These are phyloP conservation scores for Ambastaia sidthimunki DNA, from an alignment of 2,797 vertebrate species.

Conservation along the genomic window DNA sequence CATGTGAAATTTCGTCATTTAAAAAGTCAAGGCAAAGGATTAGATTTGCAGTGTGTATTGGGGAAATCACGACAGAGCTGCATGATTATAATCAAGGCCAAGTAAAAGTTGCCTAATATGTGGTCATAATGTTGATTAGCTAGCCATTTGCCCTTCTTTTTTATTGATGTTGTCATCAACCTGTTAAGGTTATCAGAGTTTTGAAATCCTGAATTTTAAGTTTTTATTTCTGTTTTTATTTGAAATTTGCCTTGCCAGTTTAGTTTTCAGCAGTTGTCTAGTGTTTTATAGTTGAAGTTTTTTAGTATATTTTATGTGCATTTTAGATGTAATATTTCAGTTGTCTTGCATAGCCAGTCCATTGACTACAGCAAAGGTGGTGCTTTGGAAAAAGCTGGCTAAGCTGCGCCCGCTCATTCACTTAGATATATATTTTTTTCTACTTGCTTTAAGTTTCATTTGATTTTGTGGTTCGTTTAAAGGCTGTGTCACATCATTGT, in stretches of 20 bases:
- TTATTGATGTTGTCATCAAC: not conserved
- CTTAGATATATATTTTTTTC: not conserved
- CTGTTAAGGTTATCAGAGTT: not conserved
- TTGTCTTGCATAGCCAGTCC: no score
- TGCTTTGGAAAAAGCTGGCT: no score
- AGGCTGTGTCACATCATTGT: slow-evolving; percentile 9
- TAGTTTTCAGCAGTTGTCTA: not conserved
- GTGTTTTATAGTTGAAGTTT: no score
- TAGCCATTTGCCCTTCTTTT: slow-evolving; percentile 2
- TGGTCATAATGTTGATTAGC: slow-evolving; percentile 34
- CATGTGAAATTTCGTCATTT: not conserved
- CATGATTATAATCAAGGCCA: slow-evolving; percentile 39
- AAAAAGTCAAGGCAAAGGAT: slow-evolving; percentile 25
- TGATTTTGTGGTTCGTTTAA: not conserved
- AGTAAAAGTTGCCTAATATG: slow-evolving; percentile 53
- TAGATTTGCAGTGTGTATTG: slow-evolving; percentile 18
- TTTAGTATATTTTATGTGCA: no score
- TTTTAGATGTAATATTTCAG: no score
- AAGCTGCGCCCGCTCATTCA: no score
- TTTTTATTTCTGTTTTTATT: not conserved
- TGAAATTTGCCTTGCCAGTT: not conserved
- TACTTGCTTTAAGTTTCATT: not conserved
- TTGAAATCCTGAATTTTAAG: not conserved
- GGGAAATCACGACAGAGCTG: slow-evolving; percentile 11
- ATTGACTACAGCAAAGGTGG: no score